Conservation (phyloP, 1,140 invertebrate species). For the Drosophila punjabiensis region DNA sequence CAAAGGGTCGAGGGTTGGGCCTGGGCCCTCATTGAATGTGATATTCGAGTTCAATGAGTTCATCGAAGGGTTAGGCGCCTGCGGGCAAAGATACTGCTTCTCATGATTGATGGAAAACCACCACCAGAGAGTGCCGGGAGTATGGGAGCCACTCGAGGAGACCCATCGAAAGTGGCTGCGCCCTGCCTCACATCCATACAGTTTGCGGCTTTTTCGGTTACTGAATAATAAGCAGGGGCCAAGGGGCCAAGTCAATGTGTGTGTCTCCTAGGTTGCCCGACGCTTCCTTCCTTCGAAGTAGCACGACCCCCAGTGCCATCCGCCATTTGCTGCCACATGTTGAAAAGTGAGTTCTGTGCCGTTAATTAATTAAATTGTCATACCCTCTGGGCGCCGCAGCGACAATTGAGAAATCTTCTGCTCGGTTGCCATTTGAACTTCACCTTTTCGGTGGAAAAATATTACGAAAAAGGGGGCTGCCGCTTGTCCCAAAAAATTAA, state of each 20-base stretch:
- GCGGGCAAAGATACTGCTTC: conserved; percentile 35
- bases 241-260: conserved; percentile 38
- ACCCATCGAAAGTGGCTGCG: conserved; percentile 43
- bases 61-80: conserved; percentile 59
- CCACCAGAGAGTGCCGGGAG: neutral
- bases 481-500: conserved; percentile 37
- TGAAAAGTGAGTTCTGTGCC: conserved; percentile 65
- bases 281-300: conserved; percentile 7
- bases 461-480: too few relatives aligned
- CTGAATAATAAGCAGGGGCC: conserved; percentile 68
- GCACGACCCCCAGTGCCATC: neutral
- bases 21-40: conserved; percentile 27
- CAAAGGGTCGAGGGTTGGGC: conserved; percentile 22
- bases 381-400: conserved; percentile 36
- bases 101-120: conserved; percentile 71
- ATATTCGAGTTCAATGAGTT: conserved; percentile 63
- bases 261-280: conserved; percentile 29
- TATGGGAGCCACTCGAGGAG: conserved; percentile 41
- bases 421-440: conserved; percentile 57
- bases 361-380: conserved; percentile 78
- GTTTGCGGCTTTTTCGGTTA: conserved; percentile 74
- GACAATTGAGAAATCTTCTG: conserved; percentile 59
- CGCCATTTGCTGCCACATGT: conserved; percentile 17
- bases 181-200: conserved; percentile 40
- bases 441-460: conserved; percentile 38